Evolutionary conservation across 2,113 vertebrate genomes (phyloP), one percentile per base, ranked within the genome.

Genomic region (Mus spicilegus): DNA sequence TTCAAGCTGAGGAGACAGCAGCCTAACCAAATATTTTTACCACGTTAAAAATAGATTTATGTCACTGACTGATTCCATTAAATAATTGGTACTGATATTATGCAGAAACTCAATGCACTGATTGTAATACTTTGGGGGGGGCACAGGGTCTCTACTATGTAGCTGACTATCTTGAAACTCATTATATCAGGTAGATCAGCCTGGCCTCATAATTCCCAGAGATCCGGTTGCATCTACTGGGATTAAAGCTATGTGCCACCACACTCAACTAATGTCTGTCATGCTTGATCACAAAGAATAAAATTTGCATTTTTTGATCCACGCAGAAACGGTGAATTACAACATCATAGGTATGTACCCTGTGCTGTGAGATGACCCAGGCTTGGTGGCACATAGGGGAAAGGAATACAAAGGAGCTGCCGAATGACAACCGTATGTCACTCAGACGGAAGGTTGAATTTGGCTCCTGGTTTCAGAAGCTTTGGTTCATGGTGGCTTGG

Each of bases 1-100:
- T 91, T 87, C 56, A 86, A 95, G 33, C 54, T 82, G 93, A 90
- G 87, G 36, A 91, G 78, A 7, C 24, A 51, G 33, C 13, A 92
- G 1, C 49, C 39, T 80, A 90, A 30, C 24, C n/a, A 94, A 93
- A 61, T 81, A 73, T 46, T 87, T 54, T 67, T 10, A 87, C n/a
- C 77, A 72, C 4, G 51, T 88, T 75, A 77, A 77, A 96, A 51
- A 9, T 20, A 19, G 46, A 51, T 9, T 17, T 61, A 69, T 8
- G 46, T 42, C 42, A 65, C 19, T 58, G 69, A 4, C 70, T 72
- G 14, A 58, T 93, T 94, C 67, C 54, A 19, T 33, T 85, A 58
- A 92, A 76, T 95, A 36, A 85, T 33, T 85, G 19, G 51, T 70
- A 72, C 24, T 54, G 46, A 0, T 81, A 72, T 49, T 73, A 61